Evolutionary conservation across 2,888 invertebrate genomes (phyloP).

Genomic region (Odontothrips loti): DNA sequence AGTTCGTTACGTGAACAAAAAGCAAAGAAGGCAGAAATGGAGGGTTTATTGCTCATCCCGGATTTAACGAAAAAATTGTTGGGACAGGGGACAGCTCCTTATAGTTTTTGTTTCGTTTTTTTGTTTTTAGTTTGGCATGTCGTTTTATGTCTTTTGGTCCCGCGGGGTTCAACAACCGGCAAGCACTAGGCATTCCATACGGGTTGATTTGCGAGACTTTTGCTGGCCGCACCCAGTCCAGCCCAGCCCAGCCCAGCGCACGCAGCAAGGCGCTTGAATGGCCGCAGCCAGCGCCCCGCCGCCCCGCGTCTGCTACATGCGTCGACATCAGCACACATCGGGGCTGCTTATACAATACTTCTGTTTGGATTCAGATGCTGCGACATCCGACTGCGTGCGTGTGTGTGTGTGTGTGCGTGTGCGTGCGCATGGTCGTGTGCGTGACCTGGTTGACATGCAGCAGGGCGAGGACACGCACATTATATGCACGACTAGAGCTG

Average conservation of each 20-base stretch:
- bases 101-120: too few species aligned
- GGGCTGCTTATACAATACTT: conserved; percentile 22
- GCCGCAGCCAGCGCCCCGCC: neutral
- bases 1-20: too few species aligned
- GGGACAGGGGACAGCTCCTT: too few species aligned
- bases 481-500: neutral
- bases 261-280: neutral
- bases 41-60: too few species aligned
- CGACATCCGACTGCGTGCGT: neutral
- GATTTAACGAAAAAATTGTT: too few species aligned
- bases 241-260: too few species aligned
- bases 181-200: neutral
- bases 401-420: conserved; percentile 5
- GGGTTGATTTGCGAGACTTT: neutral
- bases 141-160: too few species aligned
- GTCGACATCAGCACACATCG: neutral
- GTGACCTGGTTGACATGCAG: neutral
- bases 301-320: too few species aligned
- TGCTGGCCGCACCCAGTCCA: neutral
- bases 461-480: neutral
- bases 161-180: too few species aligned
- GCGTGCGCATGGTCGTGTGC: neutral
- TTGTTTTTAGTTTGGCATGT: too few species aligned
- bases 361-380: neutral
- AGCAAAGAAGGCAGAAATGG: too few species aligned